A percentile compares a stretch with the other conserved stretches of the same genome.
Conservation (phyloP, 1,140 invertebrate species). For the Hylaeus anthracinus region DNA sequence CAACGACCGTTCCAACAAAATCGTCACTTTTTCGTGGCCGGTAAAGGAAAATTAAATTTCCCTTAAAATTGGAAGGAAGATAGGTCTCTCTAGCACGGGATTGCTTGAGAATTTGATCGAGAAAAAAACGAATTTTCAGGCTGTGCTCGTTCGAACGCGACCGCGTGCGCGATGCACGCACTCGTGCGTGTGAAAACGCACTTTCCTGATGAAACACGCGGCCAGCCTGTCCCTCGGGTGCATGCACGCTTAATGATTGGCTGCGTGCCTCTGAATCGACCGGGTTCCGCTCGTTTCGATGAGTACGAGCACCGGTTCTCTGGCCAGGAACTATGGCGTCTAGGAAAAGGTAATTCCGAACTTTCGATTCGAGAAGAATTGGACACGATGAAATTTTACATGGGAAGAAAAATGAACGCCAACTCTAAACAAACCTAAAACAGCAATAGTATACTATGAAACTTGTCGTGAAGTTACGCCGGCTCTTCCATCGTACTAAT, state of each 20-base stretch:
- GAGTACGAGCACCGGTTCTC: neutral
- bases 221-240: neutral
- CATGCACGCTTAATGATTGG: constrained; percentile 13
- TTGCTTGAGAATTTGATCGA: neutral
- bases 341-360: too few relatives aligned
- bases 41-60: too few relatives aligned
- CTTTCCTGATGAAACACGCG: constrained; percentile 51
- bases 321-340: too few relatives aligned
- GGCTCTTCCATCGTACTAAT: too few relatives aligned
- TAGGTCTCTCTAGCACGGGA: neutral
- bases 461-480: too few relatives aligned
- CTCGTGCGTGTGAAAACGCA: constrained; percentile 30
- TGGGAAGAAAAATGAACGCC: too few relatives aligned
- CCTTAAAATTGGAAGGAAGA: neutral
- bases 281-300: neutral
- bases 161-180: neutral
- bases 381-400: too few relatives aligned
- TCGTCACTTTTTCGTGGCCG: too few relatives aligned
- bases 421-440: too few relatives aligned
- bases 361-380: too few relatives aligned
- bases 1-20: too few relatives aligned
- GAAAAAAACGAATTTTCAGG: constrained; percentile 7
- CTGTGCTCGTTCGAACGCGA: neutral
- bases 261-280: neutral
- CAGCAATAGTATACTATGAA: too few relatives aligned